Conservation (phyloP, 2,113 vertebrate genomes). For the Mesitornis unicolor region DNA sequence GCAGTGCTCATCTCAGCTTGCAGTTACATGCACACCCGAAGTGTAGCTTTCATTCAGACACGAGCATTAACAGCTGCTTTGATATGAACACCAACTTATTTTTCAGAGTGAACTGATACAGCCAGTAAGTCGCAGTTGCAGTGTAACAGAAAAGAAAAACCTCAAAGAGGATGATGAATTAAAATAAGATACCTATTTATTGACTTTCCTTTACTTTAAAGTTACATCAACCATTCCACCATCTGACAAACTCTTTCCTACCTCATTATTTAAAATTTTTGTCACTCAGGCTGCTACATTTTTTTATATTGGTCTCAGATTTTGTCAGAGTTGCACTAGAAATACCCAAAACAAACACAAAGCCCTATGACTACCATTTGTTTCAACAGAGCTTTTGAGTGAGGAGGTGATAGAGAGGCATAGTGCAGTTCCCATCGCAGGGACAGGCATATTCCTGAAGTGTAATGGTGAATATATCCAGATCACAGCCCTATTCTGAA, state of each 20-base stretch:
- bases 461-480: not conserved
- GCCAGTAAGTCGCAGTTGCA: not conserved
- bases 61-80: constrained; percentile 20
- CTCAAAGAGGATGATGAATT: not conserved
- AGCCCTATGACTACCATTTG: not conserved
- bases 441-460: not conserved
- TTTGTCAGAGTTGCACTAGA: not conserved
- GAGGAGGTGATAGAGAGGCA: not conserved
- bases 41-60: constrained; percentile 57
- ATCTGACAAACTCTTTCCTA: not conserved
- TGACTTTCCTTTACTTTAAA: too few relatives aligned
- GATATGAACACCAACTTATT: constrained; percentile 61
- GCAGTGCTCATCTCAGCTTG: constrained; percentile 56
- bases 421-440: not conserved
- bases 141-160: not conserved
- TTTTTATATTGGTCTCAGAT: not conserved
- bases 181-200: not conserved
- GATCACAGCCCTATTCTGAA: not conserved
- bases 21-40: not conserved
- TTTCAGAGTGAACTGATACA: constrained; percentile 18
- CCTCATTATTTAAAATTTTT: not conserved
- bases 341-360: not conserved
- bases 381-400: not conserved
- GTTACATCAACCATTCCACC: not conserved
- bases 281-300: not conserved